Evolutionary conservation across 2,113 vertebrate genomes (phyloP).

Genomic region (Glaucomys volans): DNA sequence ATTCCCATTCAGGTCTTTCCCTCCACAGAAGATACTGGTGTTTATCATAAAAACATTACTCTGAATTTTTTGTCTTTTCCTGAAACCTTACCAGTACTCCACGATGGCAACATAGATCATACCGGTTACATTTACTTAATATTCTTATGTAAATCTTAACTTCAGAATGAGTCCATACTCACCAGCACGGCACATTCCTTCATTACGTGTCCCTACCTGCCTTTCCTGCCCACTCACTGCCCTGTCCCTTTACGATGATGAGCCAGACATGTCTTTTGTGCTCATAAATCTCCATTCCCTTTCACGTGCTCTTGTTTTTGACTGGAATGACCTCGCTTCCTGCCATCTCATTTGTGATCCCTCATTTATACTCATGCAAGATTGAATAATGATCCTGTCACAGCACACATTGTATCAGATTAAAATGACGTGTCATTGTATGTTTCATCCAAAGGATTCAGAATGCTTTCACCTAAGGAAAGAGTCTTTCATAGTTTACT

Average conservation of each 20-base stretch:
- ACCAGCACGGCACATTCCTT: not conserved
- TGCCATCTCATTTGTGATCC: not conserved
- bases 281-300: not conserved
- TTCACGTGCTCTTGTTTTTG: not conserved
- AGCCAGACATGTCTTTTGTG: not conserved
- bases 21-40: not conserved
- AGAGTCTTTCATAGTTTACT: not conserved
- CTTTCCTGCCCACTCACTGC: not conserved
- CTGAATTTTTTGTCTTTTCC: not conserved
- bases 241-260: not conserved
- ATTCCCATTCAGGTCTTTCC: not conserved
- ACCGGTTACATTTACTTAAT: not conserved
- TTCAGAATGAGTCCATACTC: not conserved
- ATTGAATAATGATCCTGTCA: slow-evolving; percentile 16
- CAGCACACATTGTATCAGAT: not conserved
- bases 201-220: not conserved
- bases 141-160: not conserved
- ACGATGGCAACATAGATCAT: not conserved
- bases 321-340: not conserved
- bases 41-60: not conserved
- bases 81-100: not conserved
- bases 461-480: not conserved
- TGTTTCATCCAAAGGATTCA: slow-evolving; percentile 5
- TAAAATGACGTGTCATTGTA: not conserved
- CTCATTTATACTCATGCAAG: slow-evolving; percentile 26